Conservation (phyloP, 1,140 invertebrate genomes). For the Philaenus spumarius region DNA sequence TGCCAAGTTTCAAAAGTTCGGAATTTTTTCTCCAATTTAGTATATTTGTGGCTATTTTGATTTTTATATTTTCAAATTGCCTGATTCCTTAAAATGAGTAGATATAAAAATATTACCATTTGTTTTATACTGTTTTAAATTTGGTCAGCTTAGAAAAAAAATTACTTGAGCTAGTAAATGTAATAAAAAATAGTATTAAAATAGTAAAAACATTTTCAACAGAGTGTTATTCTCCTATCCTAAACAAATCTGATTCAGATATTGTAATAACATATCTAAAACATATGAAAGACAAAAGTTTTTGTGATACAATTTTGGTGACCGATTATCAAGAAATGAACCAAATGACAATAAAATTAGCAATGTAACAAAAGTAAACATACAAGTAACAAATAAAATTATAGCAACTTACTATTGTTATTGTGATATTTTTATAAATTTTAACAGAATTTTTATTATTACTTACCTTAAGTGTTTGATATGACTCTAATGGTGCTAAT, state of each 20-base stretch:
- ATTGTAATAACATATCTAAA: too few species aligned
- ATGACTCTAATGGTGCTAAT: constrained; percentile 1
- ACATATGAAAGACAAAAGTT: too few species aligned
- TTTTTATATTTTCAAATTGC: too few species aligned
- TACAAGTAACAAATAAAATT: background rate
- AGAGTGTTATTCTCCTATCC: background rate
- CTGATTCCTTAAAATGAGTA: too few species aligned
- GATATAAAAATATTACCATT: too few species aligned
- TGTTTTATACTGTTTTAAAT: too few species aligned
- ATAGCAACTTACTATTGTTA: background rate
- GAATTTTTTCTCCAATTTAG: too few species aligned
- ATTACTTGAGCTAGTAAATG: background rate
- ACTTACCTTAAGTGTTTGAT: constrained; percentile 12
- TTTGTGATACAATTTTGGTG: background rate
- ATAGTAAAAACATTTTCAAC: constrained; percentile 2
- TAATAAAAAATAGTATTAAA: background rate
- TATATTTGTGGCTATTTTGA: too few species aligned
- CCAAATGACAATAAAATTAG: background rate
- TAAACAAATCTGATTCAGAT: too few species aligned
- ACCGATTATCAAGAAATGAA: background rate
- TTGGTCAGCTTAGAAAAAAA: too few species aligned
- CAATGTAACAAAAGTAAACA: background rate
- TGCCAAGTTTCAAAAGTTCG: too few species aligned
- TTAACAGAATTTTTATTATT: background rate
- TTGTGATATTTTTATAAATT: background rate